phyloP scores from a whole-genome alignment of 2,888 invertebrate species.

The Cyaniris semiargus region DNA sequence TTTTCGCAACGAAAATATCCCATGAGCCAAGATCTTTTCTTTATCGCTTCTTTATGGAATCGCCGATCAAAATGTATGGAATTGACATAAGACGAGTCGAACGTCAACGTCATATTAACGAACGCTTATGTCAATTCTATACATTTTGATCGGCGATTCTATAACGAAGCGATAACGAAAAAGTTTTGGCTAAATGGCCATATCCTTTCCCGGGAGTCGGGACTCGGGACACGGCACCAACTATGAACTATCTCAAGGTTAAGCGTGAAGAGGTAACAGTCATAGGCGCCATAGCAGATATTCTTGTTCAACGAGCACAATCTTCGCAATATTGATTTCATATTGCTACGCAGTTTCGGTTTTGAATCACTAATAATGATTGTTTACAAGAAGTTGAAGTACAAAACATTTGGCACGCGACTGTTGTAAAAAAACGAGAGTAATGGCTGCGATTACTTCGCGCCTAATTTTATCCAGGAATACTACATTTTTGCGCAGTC shows the following conservation, averaged over 20 bases:
- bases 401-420: not conserved
- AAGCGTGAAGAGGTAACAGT: not conserved
- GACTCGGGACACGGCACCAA: no score
- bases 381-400: not conserved
- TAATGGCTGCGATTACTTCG: not conserved
- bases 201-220: no score
- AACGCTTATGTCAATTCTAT: no score
- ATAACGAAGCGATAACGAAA: no score
- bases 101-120: no score
- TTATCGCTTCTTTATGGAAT: no score
- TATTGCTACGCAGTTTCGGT: not conserved
- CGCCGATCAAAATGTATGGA: no score
- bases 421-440: not conserved
- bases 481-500: conserved; percentile 2
- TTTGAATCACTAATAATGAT: not conserved
- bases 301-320: not conserved
- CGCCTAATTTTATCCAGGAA: conserved; percentile 8
- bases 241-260: not conserved
- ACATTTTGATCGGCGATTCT: no score
- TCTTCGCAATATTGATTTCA: not conserved
- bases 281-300: not conserved
- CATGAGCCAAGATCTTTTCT: no score
- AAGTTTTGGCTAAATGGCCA: no score
- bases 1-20: no score
- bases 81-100: no score